Conservation (phyloP, 2,797 vertebrate species). For the Phrynocephalus guinanensis region DNA sequence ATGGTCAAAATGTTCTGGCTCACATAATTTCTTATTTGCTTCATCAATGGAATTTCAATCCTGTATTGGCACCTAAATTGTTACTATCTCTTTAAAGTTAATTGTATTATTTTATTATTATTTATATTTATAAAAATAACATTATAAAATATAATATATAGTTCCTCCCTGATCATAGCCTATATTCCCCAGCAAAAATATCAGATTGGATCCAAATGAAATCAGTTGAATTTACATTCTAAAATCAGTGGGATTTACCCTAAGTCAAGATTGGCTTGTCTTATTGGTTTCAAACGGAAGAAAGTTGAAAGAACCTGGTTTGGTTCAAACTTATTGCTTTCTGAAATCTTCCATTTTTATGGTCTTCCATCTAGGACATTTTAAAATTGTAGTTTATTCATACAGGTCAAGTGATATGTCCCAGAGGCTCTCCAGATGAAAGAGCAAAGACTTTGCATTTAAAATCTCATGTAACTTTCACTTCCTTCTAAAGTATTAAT, state of each 20-base stretch:
- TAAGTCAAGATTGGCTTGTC: neutral
- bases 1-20: neutral
- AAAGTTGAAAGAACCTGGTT: neutral
- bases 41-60: neutral
- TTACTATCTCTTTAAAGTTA: neutral
- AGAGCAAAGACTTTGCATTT: conserved; percentile 32
- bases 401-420: conserved; percentile 9
- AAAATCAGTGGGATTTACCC: neutral
- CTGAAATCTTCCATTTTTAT: neutral
- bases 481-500: conserved; percentile 49
- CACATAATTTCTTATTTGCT: neutral
- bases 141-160: neutral
- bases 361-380: conserved; percentile 6
- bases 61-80: neutral
- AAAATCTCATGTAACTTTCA: conserved; percentile 45
- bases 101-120: neutral
- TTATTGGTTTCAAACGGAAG: neutral
- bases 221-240: neutral
- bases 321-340: conserved; percentile 10
- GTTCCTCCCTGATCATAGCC: neutral
- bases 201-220: neutral
- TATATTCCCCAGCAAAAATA: neutral
- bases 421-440: conserved; percentile 5
- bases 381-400: conserved; percentile 12
- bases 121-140: neutral